Percentiles rank a stretch among this genome's conserved stretches.
Conservation (phyloP, 1,140 invertebrate genomes). For the Arion vulgaris region DNA sequence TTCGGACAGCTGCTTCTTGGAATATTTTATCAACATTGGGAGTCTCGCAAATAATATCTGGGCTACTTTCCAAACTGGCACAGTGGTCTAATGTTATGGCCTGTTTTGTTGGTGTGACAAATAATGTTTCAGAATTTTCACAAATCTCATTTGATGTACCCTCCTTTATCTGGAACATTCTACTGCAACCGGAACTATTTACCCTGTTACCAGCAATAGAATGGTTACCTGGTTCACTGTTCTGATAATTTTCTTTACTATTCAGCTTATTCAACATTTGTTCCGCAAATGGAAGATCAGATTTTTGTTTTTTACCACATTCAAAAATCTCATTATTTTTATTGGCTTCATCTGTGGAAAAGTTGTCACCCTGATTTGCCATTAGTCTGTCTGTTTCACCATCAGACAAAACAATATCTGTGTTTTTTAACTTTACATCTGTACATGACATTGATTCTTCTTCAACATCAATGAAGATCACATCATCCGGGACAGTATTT, state of each 20-base stretch:
- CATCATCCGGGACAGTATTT: background rate
- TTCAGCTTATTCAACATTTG: background rate
- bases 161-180: background rate
- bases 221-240: background rate
- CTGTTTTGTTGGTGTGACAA: background rate
- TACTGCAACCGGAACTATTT: background rate
- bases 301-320: background rate
- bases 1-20: background rate
- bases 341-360: background rate
- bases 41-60: slow-evolving; percentile 29
- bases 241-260: background rate
- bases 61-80: slow-evolving; percentile 9
- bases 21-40: slow-evolving; percentile 14
- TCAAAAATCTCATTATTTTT: background rate
- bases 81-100: background rate
- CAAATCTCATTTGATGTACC: background rate
- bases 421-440: too few species aligned
- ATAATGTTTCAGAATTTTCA: background rate
- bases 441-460: background rate
- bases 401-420: background rate
- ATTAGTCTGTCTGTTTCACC: background rate
- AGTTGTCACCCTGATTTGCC: background rate
- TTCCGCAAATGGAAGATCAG: background rate
- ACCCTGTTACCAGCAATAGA: background rate
- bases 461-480: background rate